A percentile compares a stretch with the other conserved stretches of the same genome.
phyloP scores from a whole-genome alignment of 2,113 vertebrate genomes.

The Dendrocopos noguchii region DNA sequence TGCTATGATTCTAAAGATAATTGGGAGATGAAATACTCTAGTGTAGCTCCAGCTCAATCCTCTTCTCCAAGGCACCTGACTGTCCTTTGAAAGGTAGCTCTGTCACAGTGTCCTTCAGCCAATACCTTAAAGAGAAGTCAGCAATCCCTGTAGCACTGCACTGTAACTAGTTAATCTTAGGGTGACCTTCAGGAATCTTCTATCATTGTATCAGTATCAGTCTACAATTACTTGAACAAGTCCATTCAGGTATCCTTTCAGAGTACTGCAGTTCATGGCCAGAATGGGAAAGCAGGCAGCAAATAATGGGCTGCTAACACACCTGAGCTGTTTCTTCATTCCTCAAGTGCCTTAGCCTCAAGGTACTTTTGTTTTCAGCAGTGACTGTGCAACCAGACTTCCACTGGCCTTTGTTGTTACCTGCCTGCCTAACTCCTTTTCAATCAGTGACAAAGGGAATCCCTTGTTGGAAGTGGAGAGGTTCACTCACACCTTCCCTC shows the following conservation, averaged over 20 bases:
- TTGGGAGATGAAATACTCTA: not conserved
- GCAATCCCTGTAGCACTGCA: not conserved
- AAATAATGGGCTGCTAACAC: not conserved
- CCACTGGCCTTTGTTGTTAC: not conserved
- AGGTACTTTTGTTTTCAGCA: not conserved
- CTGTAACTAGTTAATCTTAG: not conserved
- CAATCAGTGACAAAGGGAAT: not conserved
- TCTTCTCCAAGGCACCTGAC: not conserved
- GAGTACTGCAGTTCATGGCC: not conserved
- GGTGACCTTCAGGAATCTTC: not conserved
- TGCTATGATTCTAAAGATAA: no score
- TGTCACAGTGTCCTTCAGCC: not conserved
- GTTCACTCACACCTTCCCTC: not conserved
- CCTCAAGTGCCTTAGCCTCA: not conserved
- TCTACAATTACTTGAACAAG: not conserved
- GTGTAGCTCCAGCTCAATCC: not conserved
- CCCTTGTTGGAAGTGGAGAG: not conserved
- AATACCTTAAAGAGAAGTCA: not conserved
- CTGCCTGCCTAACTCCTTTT: not conserved
- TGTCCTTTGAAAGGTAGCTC: not conserved
- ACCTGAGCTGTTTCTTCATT: not conserved
- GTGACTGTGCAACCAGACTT: not conserved
- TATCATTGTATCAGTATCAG: not conserved
- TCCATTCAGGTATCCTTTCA: not conserved
- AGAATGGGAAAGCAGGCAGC: not conserved